phyloP scores from a whole-genome alignment of 2,113 vertebrate species.

The Melospiza melodia region DNA sequence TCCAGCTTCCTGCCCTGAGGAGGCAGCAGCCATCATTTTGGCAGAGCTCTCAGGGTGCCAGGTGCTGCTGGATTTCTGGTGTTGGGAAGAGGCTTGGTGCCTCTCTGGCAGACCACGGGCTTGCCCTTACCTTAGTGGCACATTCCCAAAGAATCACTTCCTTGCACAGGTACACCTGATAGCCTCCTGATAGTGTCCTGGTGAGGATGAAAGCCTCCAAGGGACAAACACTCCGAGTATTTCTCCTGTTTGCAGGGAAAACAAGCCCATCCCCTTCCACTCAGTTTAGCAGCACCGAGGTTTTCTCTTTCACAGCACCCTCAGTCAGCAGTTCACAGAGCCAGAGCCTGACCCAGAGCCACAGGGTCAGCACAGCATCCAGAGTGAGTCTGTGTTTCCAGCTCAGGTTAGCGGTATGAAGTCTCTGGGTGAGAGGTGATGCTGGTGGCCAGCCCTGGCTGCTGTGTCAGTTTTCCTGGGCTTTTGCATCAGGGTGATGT shows the following conservation, averaged over 20 bases:
- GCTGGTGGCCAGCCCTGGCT: neutral
- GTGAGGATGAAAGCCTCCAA: neutral
- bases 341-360: neutral
- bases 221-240: rapidly evolving
- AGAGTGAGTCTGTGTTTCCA: rapidly evolving
- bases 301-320: neutral
- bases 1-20: neutral
- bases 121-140: neutral
- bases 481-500: neutral
- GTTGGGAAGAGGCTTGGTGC: neutral
- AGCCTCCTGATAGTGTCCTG: rapidly evolving
- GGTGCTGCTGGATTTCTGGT: neutral
- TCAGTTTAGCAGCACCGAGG: rapidly evolving
- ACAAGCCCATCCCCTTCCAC: neutral
- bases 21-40: neutral
- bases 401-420: neutral
- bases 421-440: rapidly evolving
- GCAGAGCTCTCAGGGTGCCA: neutral
- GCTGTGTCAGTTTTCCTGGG: neutral
- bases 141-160: neutral
- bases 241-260: neutral
- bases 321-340: neutral
- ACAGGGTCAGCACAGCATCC: neutral
- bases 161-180: rapidly evolving
- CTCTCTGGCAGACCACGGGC: neutral